Evolutionary conservation across 2,113 vertebrate species (phyloP).

Genomic region (Sus scrofa): DNA sequence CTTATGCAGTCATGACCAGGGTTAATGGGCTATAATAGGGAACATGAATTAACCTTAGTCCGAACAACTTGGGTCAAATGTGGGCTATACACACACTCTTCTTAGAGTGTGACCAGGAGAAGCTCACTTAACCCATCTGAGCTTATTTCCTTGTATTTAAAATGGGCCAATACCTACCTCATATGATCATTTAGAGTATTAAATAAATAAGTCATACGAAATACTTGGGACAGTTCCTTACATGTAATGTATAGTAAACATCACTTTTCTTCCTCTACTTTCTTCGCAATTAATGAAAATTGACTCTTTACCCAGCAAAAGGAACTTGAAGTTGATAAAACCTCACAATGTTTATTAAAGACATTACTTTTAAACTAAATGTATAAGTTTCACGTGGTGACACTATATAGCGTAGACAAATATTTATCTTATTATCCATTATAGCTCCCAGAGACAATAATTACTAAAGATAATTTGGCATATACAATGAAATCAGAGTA

Average conservation of each 20-base stretch:
- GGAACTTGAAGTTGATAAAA: neutral
- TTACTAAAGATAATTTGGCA: conserved; percentile 37
- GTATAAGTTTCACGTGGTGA: neutral
- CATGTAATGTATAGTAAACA: neutral
- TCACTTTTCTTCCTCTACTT: conserved; percentile 17
- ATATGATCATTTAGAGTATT: neutral
- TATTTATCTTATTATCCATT: neutral
- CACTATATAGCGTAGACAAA: neutral
- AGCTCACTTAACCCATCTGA: neutral
- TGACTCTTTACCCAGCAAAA: neutral
- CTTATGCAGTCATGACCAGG: neutral
- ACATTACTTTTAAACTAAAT: conserved; percentile 14
- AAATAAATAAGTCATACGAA: neutral
- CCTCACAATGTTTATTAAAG: conserved; percentile 14
- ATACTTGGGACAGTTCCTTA: neutral
- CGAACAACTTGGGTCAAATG: neutral
- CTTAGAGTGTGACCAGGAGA: neutral
- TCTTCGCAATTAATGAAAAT: conserved; percentile 24
- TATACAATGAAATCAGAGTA: conserved; percentile 25
- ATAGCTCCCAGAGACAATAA: conserved; percentile 45
- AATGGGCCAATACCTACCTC: neutral
- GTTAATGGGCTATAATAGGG: neutral
- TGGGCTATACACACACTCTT: neutral
- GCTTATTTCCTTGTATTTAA: neutral
- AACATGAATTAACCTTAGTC: neutral